These are phyloP conservation scores for Orchestia grillus DNA, from an alignment of 1,140 invertebrate species.

Conservation along the genomic window DNA sequence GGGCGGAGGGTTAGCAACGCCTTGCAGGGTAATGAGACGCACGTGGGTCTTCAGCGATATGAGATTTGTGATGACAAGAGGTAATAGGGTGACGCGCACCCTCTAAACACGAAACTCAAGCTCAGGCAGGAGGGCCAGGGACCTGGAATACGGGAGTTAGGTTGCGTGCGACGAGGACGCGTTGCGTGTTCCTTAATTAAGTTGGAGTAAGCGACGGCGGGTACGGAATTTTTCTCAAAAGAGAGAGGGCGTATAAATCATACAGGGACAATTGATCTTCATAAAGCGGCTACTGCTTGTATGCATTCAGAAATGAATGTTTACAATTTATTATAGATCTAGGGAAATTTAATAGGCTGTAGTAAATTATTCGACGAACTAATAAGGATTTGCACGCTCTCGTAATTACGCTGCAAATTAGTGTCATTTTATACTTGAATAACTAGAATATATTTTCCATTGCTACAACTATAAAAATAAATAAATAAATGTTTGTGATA, in stretches of 20 bases:
- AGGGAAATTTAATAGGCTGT: too few relatives aligned
- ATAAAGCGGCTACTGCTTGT: not conserved
- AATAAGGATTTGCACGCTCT: too few relatives aligned
- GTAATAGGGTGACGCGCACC: not conserved
- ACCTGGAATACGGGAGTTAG: not conserved
- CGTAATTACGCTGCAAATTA: too few relatives aligned
- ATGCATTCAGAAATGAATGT: not conserved
- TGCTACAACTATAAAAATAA: too few relatives aligned
- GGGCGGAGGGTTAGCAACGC: not conserved
- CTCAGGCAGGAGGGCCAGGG: too few relatives aligned
- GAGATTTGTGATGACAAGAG: not conserved
- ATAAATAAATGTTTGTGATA: too few relatives aligned
- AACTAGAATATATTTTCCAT: too few relatives aligned
- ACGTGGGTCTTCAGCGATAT: not conserved
- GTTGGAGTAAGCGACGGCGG: not conserved
- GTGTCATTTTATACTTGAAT: too few relatives aligned
- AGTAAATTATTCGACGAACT: too few relatives aligned
- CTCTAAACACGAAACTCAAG: not conserved
- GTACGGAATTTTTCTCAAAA: not conserved
- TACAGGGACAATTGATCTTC: not conserved
- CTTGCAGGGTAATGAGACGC: not conserved
- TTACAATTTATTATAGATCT: too few relatives aligned
- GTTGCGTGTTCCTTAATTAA: not conserved
- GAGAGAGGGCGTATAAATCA: not conserved
- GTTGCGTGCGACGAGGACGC: not conserved